Base-by-base conservation (phyloP, 2,797 vertebrate species). In the Brachyalestes nurse region DNA sequence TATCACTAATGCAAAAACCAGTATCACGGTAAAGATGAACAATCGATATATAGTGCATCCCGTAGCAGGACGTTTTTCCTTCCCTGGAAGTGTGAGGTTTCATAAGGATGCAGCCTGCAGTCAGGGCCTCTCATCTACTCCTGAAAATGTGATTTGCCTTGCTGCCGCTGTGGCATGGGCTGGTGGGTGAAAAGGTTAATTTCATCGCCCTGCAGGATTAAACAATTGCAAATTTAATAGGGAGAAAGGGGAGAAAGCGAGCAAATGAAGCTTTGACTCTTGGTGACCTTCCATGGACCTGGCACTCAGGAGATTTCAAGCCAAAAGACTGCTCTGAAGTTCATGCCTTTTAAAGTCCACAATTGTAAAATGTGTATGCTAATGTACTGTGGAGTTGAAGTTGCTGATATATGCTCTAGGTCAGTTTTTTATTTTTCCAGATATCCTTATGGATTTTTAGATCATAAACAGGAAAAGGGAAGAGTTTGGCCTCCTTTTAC, bases 171-270 rank as follows among this genome's bases (percentile, higher is more conserved):
- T 85, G 89, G 77, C 69, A 86, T 75, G 67, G 79, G 65, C 76
- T 21, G 58, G 34, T 4, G 60, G 85, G 86, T 84, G 81, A 80
- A 89, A 91, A 91, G 89, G 88, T 91, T 91, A 85, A 92, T 91
- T 90, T 87, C 80, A 90, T 92, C 91, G 87, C 75, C 70, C 78
- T 47, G 49, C 84, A 86, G 85, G 85, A 80, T 92, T 88, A 83
- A 88, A 88, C 85, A 83, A 82, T 83, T 84, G 82, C 58, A 51
- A 65, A 86, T 89, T 84, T 87, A 90, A 90, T 85, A 86, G 86
- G 77, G 45, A 88, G 81, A 81, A 76, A 60, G 78, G 66, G 78
- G 71, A 84, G 69, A 77, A 70, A 61, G 60, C 62, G 55, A 69
- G 4, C 60, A 74, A 87, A 82, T 83, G 47, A 84, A 86, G 86